phyloP scores from a whole-genome alignment of 2,113 vertebrate genomes.

The Ursus arctos region DNA sequence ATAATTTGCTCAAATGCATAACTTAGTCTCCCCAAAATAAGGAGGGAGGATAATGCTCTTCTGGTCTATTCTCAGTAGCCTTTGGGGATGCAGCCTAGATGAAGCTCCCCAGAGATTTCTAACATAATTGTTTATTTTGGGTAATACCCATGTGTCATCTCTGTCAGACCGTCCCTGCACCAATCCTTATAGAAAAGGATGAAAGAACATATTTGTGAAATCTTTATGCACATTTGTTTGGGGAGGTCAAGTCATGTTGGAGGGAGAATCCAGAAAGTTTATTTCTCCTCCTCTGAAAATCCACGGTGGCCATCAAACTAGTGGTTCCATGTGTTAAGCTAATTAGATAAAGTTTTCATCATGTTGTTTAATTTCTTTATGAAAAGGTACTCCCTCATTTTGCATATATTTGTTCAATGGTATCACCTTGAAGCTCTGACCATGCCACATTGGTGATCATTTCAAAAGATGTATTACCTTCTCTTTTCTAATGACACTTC shows the following conservation, averaged over 20 bases:
- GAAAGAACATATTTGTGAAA: not conserved
- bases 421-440: not conserved
- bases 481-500: not conserved
- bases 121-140: not conserved
- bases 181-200: not conserved
- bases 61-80: not conserved
- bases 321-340: not conserved
- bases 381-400: not conserved
- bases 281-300: conserved; percentile 2
- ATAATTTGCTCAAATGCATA: not conserved
- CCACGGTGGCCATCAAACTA: not conserved
- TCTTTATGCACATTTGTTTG: not conserved
- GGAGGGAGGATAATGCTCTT: not conserved
- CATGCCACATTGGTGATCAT: not conserved
- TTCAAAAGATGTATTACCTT: not conserved
- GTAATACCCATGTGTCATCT: not conserved
- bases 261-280: not conserved
- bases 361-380: not conserved
- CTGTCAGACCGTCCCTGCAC: not conserved
- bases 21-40: not conserved
- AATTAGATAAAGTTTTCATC: not conserved
- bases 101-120: not conserved
- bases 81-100: not conserved
- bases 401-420: not conserved
- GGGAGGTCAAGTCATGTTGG: not conserved